Conservation (phyloP, 2,888 invertebrate genomes). For the Sphaerophoria rueppellii region DNA sequence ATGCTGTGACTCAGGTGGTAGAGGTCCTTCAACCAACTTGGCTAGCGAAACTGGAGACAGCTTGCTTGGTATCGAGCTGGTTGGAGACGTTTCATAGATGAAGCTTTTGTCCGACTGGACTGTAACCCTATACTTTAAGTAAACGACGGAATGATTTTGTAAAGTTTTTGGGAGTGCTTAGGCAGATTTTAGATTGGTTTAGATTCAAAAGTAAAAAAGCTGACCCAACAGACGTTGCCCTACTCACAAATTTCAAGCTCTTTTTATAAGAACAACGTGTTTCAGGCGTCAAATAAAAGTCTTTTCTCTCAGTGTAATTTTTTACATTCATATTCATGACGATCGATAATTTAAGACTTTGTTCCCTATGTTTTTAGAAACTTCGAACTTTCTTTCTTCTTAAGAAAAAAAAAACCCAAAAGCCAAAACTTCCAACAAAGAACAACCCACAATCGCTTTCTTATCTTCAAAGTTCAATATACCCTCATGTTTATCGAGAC, state of each 20-base stretch:
- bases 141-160: too few species aligned
- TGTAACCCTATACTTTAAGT: too few species aligned
- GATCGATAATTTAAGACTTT: neutral
- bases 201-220: neutral
- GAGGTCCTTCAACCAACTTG: too few species aligned
- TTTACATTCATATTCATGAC: neutral
- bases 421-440: constrained; percentile 2
- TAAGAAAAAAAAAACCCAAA: neutral
- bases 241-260: neutral
- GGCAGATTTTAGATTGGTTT: too few species aligned
- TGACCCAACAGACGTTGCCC: neutral
- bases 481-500: constrained; percentile 7
- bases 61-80: too few species aligned
- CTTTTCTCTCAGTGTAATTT: constrained; percentile 8
- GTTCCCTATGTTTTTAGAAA: neutral
- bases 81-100: too few species aligned
- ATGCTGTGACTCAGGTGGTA: too few species aligned
- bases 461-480: constrained; percentile 30
- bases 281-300: neutral
- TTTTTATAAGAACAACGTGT: neutral
- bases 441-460: neutral
- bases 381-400: constrained; percentile 13
- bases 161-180: too few species aligned
- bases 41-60: too few species aligned
- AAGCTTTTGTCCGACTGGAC: too few species aligned